A percentile compares a stretch with the other conserved stretches of the same genome.
Evolutionary conservation across 1,140 invertebrate species (phyloP).

Genomic region (Venustaconcha ellipsiformis): DNA sequence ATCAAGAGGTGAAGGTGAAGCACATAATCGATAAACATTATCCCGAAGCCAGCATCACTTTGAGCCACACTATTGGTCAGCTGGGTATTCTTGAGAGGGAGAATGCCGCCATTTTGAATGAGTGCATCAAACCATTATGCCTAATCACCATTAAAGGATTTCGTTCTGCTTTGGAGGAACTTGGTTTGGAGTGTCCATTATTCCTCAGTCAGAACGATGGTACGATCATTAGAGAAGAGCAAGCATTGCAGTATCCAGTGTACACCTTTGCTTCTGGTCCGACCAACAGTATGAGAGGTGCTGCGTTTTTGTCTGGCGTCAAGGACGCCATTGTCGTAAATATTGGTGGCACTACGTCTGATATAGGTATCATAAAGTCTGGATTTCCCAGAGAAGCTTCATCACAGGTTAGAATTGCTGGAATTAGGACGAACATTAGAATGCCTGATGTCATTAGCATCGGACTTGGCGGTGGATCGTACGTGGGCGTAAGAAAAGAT

Average conservation of each 20-base stretch:
- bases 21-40: constrained; percentile 38
- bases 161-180: constrained; percentile 39
- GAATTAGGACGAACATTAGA: constrained; percentile 58
- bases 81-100: constrained; percentile 61
- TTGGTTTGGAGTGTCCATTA: constrained; percentile 55
- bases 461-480: constrained; percentile 62
- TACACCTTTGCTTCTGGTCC: constrained; percentile 64
- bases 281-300: constrained; percentile 66
- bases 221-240: constrained; percentile 46
- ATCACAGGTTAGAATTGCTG: constrained; percentile 51
- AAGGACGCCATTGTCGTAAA: constrained; percentile 62
- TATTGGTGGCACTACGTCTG: constrained; percentile 63
- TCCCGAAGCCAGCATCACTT: constrained; percentile 51
- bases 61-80: constrained; percentile 58
- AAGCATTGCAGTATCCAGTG: constrained; percentile 48
- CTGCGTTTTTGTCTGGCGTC: constrained; percentile 56
- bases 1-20: constrained; percentile 48
- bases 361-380: constrained; percentile 57
- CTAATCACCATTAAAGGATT: constrained; percentile 54
- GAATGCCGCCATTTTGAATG: constrained; percentile 64
- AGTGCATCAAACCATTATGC: constrained; percentile 57
- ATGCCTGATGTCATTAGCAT: constrained; percentile 65
- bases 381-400: constrained; percentile 61
- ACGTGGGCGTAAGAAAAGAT: constrained; percentile 36
- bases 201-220: constrained; percentile 64